A percentile compares a stretch with the other conserved stretches of the same genome.
These are phyloP conservation scores for Microplitis mediator DNA, from an alignment of 1,140 invertebrate species.

Conservation along the genomic window DNA sequence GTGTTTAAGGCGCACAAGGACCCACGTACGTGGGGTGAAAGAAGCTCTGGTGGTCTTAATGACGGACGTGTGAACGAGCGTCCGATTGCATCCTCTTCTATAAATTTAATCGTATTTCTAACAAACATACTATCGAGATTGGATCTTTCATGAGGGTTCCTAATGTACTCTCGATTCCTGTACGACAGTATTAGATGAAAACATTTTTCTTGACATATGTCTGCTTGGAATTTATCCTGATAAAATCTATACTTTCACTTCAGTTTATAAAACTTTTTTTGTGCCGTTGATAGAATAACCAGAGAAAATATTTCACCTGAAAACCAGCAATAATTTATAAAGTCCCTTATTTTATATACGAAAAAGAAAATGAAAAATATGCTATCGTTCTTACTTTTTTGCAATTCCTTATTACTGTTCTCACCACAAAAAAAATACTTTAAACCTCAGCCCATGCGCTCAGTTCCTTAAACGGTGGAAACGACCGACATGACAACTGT, in stretches of 20 bases:
- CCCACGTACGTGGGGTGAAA: background rate
- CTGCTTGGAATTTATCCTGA: too few species aligned
- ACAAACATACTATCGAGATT: constrained; percentile 23
- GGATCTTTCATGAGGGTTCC: constrained; percentile 24
- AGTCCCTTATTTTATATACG: constrained; percentile 1
- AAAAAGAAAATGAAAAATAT: background rate
- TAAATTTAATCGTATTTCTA: constrained; percentile 34
- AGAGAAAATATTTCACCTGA: background rate
- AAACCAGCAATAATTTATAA: constrained; percentile 34
- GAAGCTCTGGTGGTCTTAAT: background rate
- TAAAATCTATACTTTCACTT: too few species aligned
- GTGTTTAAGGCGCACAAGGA: background rate
- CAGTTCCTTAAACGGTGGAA: constrained; percentile 40
- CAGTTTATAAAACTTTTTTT: too few species aligned
- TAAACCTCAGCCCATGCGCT: background rate
- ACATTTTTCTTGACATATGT: too few species aligned
- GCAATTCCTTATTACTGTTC: background rate
- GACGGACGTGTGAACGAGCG: constrained; percentile 31
- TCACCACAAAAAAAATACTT: too few species aligned
- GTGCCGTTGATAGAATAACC: too few species aligned
- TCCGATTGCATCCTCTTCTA: constrained; percentile 29
- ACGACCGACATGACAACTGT: too few species aligned
- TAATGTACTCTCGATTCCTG: too few species aligned
- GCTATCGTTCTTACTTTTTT: background rate
- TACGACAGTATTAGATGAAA: too few species aligned